A percentile compares a stretch with the other conserved stretches of the same genome.
Conservation (phyloP, 2,113 vertebrate species). For the Coturnix japonica region DNA sequence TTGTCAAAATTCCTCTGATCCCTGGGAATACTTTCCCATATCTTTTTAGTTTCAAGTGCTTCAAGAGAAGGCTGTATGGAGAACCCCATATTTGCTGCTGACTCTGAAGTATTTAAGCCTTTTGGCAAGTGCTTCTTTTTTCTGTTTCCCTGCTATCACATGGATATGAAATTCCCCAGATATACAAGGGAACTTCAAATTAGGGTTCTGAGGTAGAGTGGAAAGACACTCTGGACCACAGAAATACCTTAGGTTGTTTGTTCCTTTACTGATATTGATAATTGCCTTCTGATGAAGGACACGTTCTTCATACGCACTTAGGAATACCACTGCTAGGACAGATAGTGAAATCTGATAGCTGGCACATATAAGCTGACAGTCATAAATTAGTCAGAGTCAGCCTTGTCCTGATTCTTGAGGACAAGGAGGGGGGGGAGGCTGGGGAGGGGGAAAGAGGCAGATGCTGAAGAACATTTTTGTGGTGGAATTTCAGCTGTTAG, state of each 20-base stretch:
- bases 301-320: slow-evolving; percentile 22
- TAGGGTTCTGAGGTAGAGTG: neutral
- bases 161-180: neutral
- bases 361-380: slow-evolving; percentile 20
- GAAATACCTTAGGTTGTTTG: neutral
- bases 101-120: neutral
- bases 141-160: neutral
- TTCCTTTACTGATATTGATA: neutral
- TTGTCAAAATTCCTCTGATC: neutral
- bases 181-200: neutral
- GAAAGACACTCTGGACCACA: neutral
- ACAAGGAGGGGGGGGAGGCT: neutral
- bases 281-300: slow-evolving; percentile 17
- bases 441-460: neutral
- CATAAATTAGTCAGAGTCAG: slow-evolving; percentile 58
- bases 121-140: neutral
- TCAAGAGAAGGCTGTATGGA: neutral
- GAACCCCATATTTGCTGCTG: neutral
- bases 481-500: slow-evolving; percentile 8
- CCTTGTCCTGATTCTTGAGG: neutral
- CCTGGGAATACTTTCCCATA: neutral
- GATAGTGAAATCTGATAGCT: slow-evolving; percentile 36
- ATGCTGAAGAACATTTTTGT: neutral
- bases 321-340: neutral
- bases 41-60: neutral